Base-by-base conservation (phyloP, 92 coral and sea anemone genomes). In the Palythoa caribaeorum region DNA sequence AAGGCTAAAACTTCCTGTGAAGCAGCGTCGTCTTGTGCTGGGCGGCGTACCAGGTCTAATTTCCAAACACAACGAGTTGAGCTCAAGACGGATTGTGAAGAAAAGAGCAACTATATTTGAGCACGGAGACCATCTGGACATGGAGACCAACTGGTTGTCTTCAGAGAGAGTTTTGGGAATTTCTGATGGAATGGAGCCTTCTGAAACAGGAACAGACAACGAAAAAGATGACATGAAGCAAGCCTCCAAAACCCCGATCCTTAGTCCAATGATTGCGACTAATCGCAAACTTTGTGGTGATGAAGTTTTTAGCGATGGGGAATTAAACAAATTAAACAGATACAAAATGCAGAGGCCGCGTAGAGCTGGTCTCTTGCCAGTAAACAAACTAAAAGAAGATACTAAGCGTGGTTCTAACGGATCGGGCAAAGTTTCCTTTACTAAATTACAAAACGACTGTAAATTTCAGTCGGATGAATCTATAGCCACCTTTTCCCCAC, bases 1-100 rank as follows among this genome's bases (percentile, higher is more conserved):
- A 1, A 94, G 98, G 88, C 94, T 97, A 21, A 97, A 95, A 87
- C 94, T 97, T n/a, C 99, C 99, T 7, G 76, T 90, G 78, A 95
- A 95, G 62, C 97, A 94, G 66, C 96, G 90, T 6, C 96, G 96
- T 38, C 77, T 95, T 35, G 98, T 95, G 62, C 93, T 95, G 35
- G 98, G 98, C 21, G 98, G 96, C 0, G 96, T 95, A 28, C 98
- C 98, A 21, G 98, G 98, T 1, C 84, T 95, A 47, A 57, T 95
- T 6, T 90, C 96, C 44, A 95, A 95, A 40, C 98, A 93, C 38
- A 94, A 93, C 71, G 98, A 95, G 74, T 87, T 95, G 65, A 95
- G 98, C 86, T 95, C 98, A 9, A 87, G 98, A 11, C 89, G 98
- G 47, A 95, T 90, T 52, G 91, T 92, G 73, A 95, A 94, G 88